Percentiles rank a stretch among this genome's conserved stretches.
phyloP scores from a whole-genome alignment of 2,113 vertebrate species.

The Spilogale gracilis region DNA sequence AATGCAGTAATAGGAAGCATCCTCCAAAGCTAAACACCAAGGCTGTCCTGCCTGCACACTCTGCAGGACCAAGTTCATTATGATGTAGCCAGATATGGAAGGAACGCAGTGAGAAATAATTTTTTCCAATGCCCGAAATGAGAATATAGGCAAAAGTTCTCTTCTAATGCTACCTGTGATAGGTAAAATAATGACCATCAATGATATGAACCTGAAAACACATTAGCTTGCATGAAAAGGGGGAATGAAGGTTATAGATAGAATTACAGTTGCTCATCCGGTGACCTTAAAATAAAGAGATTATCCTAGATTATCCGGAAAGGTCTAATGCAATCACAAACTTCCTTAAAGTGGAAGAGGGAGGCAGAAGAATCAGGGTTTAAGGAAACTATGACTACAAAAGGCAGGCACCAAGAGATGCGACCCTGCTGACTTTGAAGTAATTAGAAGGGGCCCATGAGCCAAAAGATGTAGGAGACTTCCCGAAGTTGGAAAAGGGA shows the following conservation, averaged over 20 bases:
- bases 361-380: neutral
- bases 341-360: neutral
- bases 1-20: neutral
- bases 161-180: neutral
- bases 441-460: neutral
- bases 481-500: neutral
- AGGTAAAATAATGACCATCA: neutral
- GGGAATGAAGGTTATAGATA: neutral
- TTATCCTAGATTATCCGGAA: neutral
- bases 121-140: neutral
- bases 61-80: neutral
- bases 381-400: neutral
- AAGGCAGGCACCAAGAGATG: neutral
- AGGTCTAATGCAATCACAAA: neutral
- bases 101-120: neutral
- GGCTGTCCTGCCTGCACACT: neutral
- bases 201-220: neutral
- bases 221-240: neutral
- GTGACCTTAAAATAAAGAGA: neutral
- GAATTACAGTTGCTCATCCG: neutral
- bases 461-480: neutral
- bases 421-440: neutral
- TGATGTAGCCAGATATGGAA: neutral
- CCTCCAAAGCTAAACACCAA: neutral
- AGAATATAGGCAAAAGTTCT: neutral